Evolutionary conservation across 2,888 invertebrate genomes (phyloP).

Genomic region (Parthenolecanium corni): DNA sequence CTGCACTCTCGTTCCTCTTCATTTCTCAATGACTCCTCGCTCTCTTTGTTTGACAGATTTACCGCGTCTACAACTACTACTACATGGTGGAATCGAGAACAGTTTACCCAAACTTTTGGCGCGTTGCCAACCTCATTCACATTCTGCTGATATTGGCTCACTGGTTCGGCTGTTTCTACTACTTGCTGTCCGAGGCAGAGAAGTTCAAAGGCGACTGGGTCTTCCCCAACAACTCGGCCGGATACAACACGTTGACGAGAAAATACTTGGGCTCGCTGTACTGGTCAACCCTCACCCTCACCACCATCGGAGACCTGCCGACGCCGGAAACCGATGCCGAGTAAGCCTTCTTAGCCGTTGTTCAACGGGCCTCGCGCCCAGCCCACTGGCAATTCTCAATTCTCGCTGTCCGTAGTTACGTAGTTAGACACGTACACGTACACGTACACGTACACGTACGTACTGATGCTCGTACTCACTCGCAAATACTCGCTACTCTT

Average conservation of each 20-base stretch:
- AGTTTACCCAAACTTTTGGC: conserved; percentile 90
- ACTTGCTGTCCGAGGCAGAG: conserved; percentile 80
- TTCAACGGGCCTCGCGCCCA: too few relatives aligned
- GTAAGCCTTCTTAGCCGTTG: conserved; percentile 52
- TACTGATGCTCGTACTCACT: too few relatives aligned
- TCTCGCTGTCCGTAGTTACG: too few relatives aligned
- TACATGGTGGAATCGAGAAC: conserved; percentile 93
- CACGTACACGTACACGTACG: too few relatives aligned
- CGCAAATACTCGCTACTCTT: too few relatives aligned
- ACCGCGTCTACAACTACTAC: conserved; percentile 83
- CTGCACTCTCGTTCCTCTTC: too few relatives aligned
- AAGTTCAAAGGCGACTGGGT: conserved; percentile 72
- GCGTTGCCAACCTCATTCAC: conserved; percentile 88
- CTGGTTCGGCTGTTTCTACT: conserved; percentile 98
- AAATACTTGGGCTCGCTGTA: conserved; percentile 91
- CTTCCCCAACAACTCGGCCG: conserved; percentile 69
- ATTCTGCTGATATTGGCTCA: conserved; percentile 88
- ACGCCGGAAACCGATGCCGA: conserved; percentile 92
- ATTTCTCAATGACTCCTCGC: too few relatives aligned
- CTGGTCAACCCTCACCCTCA: conserved; percentile 91
- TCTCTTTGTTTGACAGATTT: conserved; percentile 63
- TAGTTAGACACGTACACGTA: too few relatives aligned
- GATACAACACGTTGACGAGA: conserved; percentile 77
- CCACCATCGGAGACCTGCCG: conserved; percentile 90
- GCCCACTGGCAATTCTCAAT: too few relatives aligned